Percentiles rank a stretch among this genome's conserved stretches.
These are phyloP conservation scores for Anguilla marmorata DNA, from an alignment of 2,797 vertebrate species.

Conservation along the genomic window DNA sequence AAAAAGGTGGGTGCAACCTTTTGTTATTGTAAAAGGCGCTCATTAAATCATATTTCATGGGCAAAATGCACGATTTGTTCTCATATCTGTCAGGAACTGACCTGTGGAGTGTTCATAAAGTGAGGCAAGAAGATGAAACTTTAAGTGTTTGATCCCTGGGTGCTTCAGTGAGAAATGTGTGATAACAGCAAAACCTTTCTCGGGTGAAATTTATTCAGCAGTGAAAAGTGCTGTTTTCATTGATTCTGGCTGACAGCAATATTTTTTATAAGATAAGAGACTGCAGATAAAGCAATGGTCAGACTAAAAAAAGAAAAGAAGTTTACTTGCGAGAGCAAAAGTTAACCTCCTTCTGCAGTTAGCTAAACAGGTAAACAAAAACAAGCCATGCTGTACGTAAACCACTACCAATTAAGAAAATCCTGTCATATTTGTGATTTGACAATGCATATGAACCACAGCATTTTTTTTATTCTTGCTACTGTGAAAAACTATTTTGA, in stretches of 20 bases:
- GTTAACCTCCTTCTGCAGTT: background rate
- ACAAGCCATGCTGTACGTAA: background rate
- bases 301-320: background rate
- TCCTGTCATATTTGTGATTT: background rate
- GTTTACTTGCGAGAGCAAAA: background rate
- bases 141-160: background rate
- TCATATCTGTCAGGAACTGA: background rate
- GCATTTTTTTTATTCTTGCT: background rate
- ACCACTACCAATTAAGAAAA: background rate
- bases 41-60: background rate
- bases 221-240: conserved; percentile 4
- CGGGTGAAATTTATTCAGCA: background rate
- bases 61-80: background rate
- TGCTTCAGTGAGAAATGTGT: background rate
- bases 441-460: background rate
- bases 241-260: background rate
- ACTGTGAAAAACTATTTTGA: background rate
- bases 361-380: background rate
- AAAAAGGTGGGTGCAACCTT: background rate
- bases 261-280: background rate
- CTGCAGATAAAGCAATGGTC: background rate
- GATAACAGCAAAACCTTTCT: background rate
- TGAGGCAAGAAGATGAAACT: background rate
- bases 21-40: background rate
- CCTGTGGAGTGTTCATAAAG: background rate